Evolutionary conservation across 2,113 vertebrate genomes (phyloP), one percentile per base, ranked within the genome.

Genomic region (Motacilla tschutschensis): DNA sequence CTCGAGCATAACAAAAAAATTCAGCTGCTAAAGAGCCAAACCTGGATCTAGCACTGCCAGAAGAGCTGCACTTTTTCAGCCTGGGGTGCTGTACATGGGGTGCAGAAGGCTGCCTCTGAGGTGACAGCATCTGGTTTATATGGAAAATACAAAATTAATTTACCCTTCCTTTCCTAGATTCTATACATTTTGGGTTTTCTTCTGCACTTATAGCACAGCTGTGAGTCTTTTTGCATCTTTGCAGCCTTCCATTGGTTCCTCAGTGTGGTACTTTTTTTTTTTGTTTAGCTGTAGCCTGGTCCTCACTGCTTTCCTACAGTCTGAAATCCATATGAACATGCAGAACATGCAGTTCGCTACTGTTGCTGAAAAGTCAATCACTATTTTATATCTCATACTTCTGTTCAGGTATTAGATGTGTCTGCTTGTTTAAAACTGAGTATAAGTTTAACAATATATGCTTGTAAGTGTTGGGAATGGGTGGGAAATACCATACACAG

Each of bases 11-110:
- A 28, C 6, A 20, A 2, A 51, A 51, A 58, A 66, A 51, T 38
- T 9, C 21, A 66, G 44, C 44, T 70, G 40, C 48, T 46, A 0
- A 24, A 51, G 40, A 21, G 10, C 8, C 1, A 7, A 12, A 6
- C 14, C 44, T 50, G 31, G 20, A 14, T 28, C 21, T 43, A 19
- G 36, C 24, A 8, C 19, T 55, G 46, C 12, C 44, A 18, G 46
- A 31, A 48, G 5, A 11, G 29, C 20, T 50, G 8, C 1, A 4
- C 10, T 14, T 46, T 54, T n/a, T 8, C 36, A 26, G n/a, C 2
- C 16, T 13, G 41, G 44, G 25, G 13, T 17, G 14, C 40, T 70
- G 0, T 8, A 8, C 2, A 0, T 20, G 35, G 36, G 17, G 6
- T 67, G 38, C 47, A 53, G 51, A 70, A 73, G 16, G 19, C 25